Conservation (phyloP, 2,113 vertebrate genomes). For the Dicrurus megarhynchus region DNA sequence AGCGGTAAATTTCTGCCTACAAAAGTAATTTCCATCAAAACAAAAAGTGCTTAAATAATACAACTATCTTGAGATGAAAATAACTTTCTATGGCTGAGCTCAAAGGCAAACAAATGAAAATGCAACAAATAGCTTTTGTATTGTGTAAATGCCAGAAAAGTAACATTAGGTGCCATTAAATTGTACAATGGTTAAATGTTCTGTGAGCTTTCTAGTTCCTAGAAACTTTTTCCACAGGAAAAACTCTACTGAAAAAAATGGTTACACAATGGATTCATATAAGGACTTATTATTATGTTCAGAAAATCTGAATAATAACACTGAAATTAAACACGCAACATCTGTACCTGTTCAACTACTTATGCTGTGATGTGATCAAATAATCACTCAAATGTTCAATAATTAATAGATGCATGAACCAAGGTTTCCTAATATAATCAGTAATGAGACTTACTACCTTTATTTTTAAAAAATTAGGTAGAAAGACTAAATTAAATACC, state of each 20-base stretch:
- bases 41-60: constrained; percentile 66
- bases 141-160: neutral
- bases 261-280: neutral
- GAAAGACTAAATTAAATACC: neutral
- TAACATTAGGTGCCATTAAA: neutral
- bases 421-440: neutral
- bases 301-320: neutral
- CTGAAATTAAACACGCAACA: neutral
- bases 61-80: constrained; percentile 44
- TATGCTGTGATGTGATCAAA: neutral
- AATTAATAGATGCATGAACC: neutral
- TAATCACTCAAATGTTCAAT: neutral
- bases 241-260: neutral
- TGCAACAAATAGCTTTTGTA: neutral
- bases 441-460: neutral
- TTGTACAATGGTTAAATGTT: neutral
- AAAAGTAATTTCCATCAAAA: constrained; percentile 72
- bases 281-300: neutral
- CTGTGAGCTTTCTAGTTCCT: neutral
- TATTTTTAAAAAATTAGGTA: neutral
- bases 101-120: constrained; percentile 47
- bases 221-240: neutral
- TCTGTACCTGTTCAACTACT: neutral
- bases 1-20: constrained; percentile 62
- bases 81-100: constrained; percentile 1